Percentiles rank a stretch among this genome's conserved stretches.
Conservation (phyloP, 2,113 vertebrate species). For the Trogon surrucura region DNA sequence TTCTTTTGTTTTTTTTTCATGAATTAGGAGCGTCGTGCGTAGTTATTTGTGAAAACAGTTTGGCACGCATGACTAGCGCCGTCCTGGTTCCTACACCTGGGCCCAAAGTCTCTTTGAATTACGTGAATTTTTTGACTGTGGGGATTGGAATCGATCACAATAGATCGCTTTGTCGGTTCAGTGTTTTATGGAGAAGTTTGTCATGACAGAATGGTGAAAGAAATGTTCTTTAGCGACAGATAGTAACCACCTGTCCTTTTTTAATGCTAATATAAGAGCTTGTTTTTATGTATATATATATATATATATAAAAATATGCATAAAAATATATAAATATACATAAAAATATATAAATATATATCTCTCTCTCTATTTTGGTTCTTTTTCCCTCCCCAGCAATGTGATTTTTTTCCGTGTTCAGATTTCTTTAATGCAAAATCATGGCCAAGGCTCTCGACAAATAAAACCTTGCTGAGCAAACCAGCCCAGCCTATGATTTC, state of each 20-base stretch:
- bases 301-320: no score
- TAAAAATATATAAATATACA: no score
- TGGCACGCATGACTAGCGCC: not conserved
- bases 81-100: not conserved
- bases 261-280: not conserved
- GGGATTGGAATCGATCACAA: not conserved
- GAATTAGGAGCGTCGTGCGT: fast-evolving
- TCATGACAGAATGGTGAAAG: not conserved
- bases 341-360: no score
- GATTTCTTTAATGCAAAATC: not conserved
- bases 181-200: not conserved
- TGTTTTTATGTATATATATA: no score
- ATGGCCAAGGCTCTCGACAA: not conserved
- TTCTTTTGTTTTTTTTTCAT: not conserved
- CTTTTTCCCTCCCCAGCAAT: not conserved
- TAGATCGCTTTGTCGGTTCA: not conserved
- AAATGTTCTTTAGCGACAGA: not conserved
- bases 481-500: not conserved
- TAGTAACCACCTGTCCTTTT: not conserved
- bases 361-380: no score
- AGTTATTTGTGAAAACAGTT: not conserved
- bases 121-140: fast-evolving
- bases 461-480: not conserved
- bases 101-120: not conserved
- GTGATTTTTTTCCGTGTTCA: not conserved